A percentile compares a stretch with the other conserved stretches of the same genome.
Conservation (phyloP, 2,113 vertebrate species). For the Proteles cristata region DNA sequence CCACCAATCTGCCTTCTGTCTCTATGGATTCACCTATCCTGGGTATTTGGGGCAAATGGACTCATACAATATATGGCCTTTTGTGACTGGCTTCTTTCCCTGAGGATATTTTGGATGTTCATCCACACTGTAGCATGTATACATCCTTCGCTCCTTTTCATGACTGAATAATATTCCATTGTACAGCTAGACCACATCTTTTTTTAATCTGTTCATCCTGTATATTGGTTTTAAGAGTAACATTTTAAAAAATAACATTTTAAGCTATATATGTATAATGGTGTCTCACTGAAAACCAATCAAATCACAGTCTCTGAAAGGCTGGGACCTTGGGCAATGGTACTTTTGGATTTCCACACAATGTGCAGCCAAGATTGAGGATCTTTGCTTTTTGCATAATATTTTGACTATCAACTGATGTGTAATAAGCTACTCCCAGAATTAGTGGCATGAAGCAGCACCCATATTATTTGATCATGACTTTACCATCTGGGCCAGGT, state of each 20-base stretch:
- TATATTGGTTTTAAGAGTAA: background rate
- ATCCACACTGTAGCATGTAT: background rate
- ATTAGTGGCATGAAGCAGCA: background rate
- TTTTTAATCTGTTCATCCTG: background rate
- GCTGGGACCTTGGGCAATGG: background rate
- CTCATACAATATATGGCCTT: background rate
- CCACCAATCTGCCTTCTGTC: background rate
- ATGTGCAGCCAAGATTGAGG: background rate
- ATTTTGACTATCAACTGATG: background rate
- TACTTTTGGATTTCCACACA: background rate
- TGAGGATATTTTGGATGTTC: background rate
- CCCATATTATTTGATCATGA: background rate
- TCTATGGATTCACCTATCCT: background rate
- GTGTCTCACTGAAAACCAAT: background rate
- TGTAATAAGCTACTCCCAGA: background rate
- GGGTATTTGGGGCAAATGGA: background rate
- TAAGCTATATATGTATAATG: background rate
- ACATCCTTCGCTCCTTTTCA: background rate
- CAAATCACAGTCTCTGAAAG: background rate
- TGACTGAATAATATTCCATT: background rate
- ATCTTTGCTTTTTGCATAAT: background rate
- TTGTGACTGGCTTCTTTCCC: background rate
- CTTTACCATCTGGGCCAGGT: background rate
- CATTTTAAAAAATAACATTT: background rate
- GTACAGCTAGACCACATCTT: background rate